Evolutionary conservation across 2,888 invertebrate genomes (phyloP).

Genomic region (Protophormia terraenovae): DNA sequence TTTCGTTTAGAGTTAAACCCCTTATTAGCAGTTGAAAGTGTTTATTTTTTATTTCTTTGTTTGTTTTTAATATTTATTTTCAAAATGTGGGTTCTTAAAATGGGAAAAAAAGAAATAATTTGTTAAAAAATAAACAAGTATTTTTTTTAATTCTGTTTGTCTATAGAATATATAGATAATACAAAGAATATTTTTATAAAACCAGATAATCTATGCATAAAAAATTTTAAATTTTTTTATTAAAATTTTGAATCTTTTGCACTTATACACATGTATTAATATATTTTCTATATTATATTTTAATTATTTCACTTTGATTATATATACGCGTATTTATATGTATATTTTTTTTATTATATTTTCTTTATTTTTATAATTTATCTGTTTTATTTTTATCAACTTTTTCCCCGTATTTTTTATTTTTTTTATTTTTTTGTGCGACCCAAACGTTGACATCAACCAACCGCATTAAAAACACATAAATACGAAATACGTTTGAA

Average conservation of each 20-base stretch:
- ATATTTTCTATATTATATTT: slow-evolving; percentile 12
- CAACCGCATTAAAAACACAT: slow-evolving; percentile 40
- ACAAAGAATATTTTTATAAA: neutral
- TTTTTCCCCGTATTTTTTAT: slow-evolving; percentile 32
- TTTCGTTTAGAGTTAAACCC: slow-evolving; percentile 18
- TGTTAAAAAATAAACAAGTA: slow-evolving; percentile 22
- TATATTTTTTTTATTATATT: slow-evolving; percentile 13
- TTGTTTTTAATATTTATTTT: neutral
- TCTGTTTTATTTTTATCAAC: slow-evolving; percentile 65
- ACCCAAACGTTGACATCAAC: slow-evolving; percentile 37
- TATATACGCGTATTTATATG: neutral
- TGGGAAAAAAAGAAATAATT: neutral
- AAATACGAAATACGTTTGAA: neutral
- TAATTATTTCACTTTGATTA: neutral
- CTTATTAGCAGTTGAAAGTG: neutral
- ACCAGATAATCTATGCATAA: neutral
- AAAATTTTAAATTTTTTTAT: neutral
- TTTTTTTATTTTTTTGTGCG: slow-evolving; percentile 29
- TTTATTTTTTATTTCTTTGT: neutral
- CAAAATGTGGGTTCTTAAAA: neutral
- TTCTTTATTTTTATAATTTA: slow-evolving; percentile 44
- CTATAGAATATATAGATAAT: slow-evolving; percentile 1
- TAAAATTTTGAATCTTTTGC: neutral
- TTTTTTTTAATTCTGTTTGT: slow-evolving; percentile 5
- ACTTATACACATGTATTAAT: neutral